Base-by-base conservation (phyloP, 2,113 vertebrate genomes). In the Onychorhynchus coronatus region DNA sequence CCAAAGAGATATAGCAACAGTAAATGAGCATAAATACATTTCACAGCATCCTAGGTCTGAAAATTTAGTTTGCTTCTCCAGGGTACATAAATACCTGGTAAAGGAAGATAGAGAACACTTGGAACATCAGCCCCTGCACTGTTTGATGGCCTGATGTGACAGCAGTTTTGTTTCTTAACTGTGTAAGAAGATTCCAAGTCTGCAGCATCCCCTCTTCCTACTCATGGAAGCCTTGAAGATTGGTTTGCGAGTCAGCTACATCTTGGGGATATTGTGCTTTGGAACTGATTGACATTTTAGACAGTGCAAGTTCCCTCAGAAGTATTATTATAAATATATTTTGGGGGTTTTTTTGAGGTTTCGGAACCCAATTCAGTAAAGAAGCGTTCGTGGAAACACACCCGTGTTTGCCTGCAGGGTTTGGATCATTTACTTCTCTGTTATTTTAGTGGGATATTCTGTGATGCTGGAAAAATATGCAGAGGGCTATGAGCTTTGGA, bases 11-110 rank as follows among this genome's bases (percentile, higher is more conserved):
- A 83, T 9, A 58, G n/a, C 37, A 91, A 61, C 18, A 42, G 16
- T 55, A 82, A 85, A 85, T 24, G 42, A 65, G 28, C n/a, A 82
- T 52, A 89, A 89, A 94, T 31, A 37, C 12, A 79, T 89, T 79
- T 73, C 62, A 82, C 11, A 70, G 31, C 49, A 87, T 46, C 50
- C 74, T 53, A 46, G 28, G 23, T 46, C 58, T 85, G 31, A 79
- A 94, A 76, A 88, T 66, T 41, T 46, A 44, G 11, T 65, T 89
- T 91, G 4, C n/a, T 82, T 85, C 58, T 76, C 56, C 44, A 8
- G 11, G 15, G 9, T 68, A 15, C 46, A 30, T 68, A 87, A 87
- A 89, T n/a, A 72, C 13, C 23, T 35, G 49, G n/a, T 24, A 41
- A 89, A 89, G 53, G 4, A 82, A 81, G 56, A 59, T 4, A 33